Conservation (phyloP, 2,888 invertebrate genomes). For the Scaptomyza flava region DNA sequence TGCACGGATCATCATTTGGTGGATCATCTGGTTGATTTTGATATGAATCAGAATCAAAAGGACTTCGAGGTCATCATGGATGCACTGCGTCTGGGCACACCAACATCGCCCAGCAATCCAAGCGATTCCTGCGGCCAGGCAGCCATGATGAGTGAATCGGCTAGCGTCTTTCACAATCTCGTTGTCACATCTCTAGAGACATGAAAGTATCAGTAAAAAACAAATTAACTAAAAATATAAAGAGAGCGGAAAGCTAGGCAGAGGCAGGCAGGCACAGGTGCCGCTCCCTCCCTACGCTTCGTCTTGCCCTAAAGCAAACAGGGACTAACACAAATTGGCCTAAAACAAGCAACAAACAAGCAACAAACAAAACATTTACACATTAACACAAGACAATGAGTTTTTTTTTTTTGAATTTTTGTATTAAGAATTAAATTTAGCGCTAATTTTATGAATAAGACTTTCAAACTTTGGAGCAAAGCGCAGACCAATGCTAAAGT, state of each 20-base stretch:
- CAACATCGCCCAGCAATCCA: slow-evolving; percentile 77
- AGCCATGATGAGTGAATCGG: slow-evolving; percentile 87
- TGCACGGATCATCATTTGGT: slow-evolving; percentile 73
- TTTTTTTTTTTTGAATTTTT: background rate
- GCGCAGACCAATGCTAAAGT: background rate
- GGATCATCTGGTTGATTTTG: slow-evolving; percentile 72
- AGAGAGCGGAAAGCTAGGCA: background rate
- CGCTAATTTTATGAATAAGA: slow-evolving; percentile 27
- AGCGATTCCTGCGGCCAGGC: slow-evolving; percentile 87
- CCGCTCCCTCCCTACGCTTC: background rate
- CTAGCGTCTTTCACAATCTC: slow-evolving; percentile 84
- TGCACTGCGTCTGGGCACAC: slow-evolving; percentile 83
- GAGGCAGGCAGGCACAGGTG: slow-evolving; percentile 12
- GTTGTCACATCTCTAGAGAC: slow-evolving; percentile 84
- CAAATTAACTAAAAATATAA: slow-evolving; percentile 4
- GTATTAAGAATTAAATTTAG: slow-evolving; percentile 24
- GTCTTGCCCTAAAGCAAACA: background rate
- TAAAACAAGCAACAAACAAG: slow-evolving; percentile 2
- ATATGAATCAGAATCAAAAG: slow-evolving; percentile 84
- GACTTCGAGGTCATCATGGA: slow-evolving; percentile 85
- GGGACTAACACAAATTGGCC: slow-evolving; percentile 35
- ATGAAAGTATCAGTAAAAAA: slow-evolving; percentile 83
- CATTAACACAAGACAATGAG: slow-evolving; percentile 53
- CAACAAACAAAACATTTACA: slow-evolving; percentile 37
- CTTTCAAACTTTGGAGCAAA: slow-evolving; percentile 1